phyloP scores from a whole-genome alignment of 2,888 invertebrate species.

The Leucophora obtusa region DNA sequence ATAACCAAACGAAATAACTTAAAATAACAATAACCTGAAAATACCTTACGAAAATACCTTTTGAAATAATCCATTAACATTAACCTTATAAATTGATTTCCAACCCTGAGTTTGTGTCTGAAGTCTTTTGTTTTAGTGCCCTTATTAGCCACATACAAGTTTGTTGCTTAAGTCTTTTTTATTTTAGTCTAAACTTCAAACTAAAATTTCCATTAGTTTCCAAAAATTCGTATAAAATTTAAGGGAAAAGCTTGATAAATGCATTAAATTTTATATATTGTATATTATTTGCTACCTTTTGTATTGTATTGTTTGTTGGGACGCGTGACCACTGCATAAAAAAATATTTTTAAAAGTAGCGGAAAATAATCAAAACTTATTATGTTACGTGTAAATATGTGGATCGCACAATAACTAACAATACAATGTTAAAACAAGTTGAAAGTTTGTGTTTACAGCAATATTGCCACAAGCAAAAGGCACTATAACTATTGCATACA shows the following conservation, averaged over 20 bases:
- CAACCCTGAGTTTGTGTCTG: background rate
- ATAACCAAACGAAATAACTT: no score
- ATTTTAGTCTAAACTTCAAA: no score
- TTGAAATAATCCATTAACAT: no score
- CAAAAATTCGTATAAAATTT: no score
- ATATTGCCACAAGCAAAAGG: constrained; percentile 37
- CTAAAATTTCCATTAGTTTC: no score
- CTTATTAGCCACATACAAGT: no score
- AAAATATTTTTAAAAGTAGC: constrained; percentile 25
- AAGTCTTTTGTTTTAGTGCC: background rate
- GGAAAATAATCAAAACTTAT: constrained; percentile 42
- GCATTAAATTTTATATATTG: no score
- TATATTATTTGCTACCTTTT: constrained; percentile 9
- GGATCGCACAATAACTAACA: constrained; percentile 29
- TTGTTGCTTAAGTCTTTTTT: no score
- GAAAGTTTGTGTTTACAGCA: constrained; percentile 48
- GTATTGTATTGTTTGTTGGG: background rate
- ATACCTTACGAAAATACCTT: no score
- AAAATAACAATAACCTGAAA: no score
- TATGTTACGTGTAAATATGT: constrained; percentile 57
- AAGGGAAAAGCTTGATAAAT: no score
- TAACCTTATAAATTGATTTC: no score
- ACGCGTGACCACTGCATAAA: constrained; percentile 22
- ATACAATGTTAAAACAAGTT: constrained; percentile 47
- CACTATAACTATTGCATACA: constrained; percentile 1